Evolutionary conservation across 2,888 invertebrate genomes (phyloP).

Genomic region (Busseola fusca): DNA sequence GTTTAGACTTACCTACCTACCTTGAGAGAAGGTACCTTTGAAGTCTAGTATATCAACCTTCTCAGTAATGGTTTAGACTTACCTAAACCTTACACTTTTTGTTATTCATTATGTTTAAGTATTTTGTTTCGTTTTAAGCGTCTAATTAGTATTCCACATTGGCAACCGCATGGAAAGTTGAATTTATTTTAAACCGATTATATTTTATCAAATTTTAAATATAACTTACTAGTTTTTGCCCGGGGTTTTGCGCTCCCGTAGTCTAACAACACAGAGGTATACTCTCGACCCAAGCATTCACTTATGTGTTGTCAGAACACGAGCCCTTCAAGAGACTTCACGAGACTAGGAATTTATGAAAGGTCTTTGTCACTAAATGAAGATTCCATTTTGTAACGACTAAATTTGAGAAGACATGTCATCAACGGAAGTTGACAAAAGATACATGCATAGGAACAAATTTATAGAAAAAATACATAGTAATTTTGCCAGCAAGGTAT

Average conservation of each 20-base stretch:
- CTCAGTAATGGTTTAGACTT: no score
- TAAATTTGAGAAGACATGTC: background rate
- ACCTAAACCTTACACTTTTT: background rate
- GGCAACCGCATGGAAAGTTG: no score
- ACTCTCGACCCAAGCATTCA: background rate
- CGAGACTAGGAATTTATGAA: no score
- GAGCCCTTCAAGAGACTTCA: no score
- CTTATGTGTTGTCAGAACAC: accelerated
- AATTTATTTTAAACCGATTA: no score
- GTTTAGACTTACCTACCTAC: no score
- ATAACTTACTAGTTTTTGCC: background rate
- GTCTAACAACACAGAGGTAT: background rate
- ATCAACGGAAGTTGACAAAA: background rate
- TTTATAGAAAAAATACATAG: background rate
- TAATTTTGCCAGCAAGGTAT: no score
- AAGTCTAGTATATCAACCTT: no score
- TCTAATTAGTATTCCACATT: background rate
- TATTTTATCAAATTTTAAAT: background rate
- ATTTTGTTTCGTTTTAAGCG: background rate
- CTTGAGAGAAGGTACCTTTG: conserved; percentile 6
- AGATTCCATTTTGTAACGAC: background rate
- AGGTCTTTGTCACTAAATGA: background rate
- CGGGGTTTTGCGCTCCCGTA: background rate
- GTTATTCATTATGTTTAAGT: background rate
- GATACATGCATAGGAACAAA: background rate